These are phyloP conservation scores for Drosophila dives DNA, from an alignment of 2,888 invertebrate species.

Conservation along the genomic window DNA sequence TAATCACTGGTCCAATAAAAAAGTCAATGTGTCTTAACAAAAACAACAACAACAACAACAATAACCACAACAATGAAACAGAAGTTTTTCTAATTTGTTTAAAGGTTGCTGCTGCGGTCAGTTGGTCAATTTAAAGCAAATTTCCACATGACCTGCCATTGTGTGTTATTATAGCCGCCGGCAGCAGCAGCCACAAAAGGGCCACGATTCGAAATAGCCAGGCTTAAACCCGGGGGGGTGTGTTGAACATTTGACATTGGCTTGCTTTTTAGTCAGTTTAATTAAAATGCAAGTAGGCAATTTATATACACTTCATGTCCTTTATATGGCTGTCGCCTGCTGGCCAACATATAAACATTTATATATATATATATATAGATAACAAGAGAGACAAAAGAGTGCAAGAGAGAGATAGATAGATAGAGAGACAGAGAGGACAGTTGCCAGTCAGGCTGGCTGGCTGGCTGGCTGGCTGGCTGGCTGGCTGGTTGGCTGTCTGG, in stretches of 20 bases:
- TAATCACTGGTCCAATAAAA: slow-evolving; percentile 59
- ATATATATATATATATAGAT: slow-evolving; percentile 2
- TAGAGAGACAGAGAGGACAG: slow-evolving; percentile 20
- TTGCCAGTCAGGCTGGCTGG: slow-evolving; percentile 55
- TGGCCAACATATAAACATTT: slow-evolving; percentile 17
- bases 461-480: slow-evolving; percentile 58
- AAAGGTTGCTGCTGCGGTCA: slow-evolving; percentile 73
- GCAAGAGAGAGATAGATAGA: slow-evolving; percentile 1
- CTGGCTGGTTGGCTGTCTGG: slow-evolving; percentile 59
- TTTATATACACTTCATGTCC: slow-evolving; percentile 78
- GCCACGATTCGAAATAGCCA: slow-evolving; percentile 12
- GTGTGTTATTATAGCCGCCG: slow-evolving; percentile 55
- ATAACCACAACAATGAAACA: slow-evolving; percentile 53
- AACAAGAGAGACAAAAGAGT: slow-evolving; percentile 1
- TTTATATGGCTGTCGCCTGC: slow-evolving; percentile 46
- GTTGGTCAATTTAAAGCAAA: slow-evolving; percentile 78
- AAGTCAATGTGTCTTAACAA: slow-evolving; percentile 33
- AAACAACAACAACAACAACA: slow-evolving; percentile 8
- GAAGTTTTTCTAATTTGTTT: slow-evolving; percentile 66
- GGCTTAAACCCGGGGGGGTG: slow-evolving; percentile 3
- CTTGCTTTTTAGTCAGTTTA: slow-evolving; percentile 75
- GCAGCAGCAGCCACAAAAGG: slow-evolving; percentile 21
- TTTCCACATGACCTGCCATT: slow-evolving; percentile 71
- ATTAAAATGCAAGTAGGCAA: slow-evolving; percentile 80
- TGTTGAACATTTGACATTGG: slow-evolving; percentile 64